These are phyloP conservation scores for Coccyzus lansbergi DNA, from an alignment of 2,797 vertebrate species.

Conservation along the genomic window DNA sequence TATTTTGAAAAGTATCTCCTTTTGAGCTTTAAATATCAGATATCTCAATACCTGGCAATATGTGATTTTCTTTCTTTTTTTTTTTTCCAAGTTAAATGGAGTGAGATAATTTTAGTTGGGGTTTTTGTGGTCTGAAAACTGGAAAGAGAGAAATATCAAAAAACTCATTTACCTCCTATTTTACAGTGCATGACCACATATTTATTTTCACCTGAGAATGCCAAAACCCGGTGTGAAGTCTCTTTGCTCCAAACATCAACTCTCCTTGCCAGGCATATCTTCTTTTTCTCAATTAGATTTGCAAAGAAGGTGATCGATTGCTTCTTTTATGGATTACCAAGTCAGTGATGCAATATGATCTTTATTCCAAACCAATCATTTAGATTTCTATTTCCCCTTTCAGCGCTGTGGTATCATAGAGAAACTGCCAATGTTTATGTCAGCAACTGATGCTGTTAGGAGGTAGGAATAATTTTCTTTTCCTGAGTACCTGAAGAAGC, in stretches of 20 bases:
- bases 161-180: neutral
- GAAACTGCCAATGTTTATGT: neutral
- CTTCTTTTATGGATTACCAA: neutral
- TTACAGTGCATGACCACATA: neutral
- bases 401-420: neutral
- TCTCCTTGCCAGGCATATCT: neutral
- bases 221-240: neutral
- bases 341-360: neutral
- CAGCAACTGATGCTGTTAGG: neutral
- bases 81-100: neutral
- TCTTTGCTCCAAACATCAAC: neutral
- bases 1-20: slow-evolving; percentile 18
- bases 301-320: accelerated
- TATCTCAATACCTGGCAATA: neutral
- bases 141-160: neutral
- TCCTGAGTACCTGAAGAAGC: neutral
- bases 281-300: neutral
- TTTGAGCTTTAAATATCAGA: slow-evolving; percentile 9
- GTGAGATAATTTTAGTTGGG: neutral
- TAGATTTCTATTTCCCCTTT: neutral
- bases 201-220: neutral
- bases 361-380: neutral
- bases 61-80: neutral
- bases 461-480: neutral
- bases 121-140: neutral